These are phyloP conservation scores for Seladonia tumulorum DNA, from an alignment of 2,888 invertebrate species.

Conservation along the genomic window DNA sequence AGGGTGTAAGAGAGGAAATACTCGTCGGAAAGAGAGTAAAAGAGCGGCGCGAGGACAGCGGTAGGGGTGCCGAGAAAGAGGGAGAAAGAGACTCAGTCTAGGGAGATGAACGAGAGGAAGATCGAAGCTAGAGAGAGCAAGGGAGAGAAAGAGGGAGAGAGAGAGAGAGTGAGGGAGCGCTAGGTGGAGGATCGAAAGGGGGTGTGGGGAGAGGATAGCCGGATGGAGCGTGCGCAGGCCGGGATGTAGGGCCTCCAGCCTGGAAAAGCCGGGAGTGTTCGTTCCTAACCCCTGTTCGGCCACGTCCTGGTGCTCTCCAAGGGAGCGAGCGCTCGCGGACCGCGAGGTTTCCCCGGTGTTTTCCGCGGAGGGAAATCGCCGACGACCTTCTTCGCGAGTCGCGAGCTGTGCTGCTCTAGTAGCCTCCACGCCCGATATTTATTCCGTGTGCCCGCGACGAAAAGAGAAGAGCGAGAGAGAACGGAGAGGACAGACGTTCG, in stretches of 20 bases:
- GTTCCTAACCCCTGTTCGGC: constrained; percentile 58
- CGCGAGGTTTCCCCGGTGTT: constrained; percentile 6
- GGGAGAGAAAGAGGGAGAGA: background rate
- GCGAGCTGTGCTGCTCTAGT: background rate
- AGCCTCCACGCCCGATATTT: constrained; percentile 1
- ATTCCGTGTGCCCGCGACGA: constrained; percentile 1
- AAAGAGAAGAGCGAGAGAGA: background rate
- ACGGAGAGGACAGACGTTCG: constrained; percentile 1
- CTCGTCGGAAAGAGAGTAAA: too few species aligned
- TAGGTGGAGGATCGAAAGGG: background rate
- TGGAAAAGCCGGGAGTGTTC: constrained; percentile 71
- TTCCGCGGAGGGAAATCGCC: constrained; percentile 21
- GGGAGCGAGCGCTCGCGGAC: background rate
- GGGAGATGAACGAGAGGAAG: background rate
- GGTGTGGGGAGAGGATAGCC: background rate
- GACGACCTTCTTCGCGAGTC: background rate
- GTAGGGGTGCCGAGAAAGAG: background rate
- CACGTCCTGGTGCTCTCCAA: constrained; percentile 41
- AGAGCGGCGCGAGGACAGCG: too few species aligned
- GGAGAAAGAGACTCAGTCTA: background rate
- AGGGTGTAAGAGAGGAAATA: background rate
- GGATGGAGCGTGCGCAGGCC: constrained; percentile 51
- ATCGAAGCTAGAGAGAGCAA: background rate
- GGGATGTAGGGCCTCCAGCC: constrained; percentile 37
- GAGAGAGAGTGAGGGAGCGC: background rate